phyloP scores from a whole-genome alignment of 2,113 vertebrate species.

The Calidris pugnax region DNA sequence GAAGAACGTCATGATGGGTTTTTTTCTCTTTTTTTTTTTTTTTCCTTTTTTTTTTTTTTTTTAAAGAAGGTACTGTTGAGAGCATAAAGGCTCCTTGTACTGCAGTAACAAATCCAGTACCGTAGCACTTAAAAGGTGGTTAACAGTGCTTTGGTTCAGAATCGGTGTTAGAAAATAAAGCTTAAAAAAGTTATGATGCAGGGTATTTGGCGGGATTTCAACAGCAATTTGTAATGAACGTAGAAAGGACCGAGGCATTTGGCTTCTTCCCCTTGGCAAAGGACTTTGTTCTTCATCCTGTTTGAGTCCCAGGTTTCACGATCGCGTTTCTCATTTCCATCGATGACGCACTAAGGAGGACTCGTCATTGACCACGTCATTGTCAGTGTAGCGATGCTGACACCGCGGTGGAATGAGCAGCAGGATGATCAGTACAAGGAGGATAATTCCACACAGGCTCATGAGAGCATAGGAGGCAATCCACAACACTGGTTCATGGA shows the following conservation, averaged over 20 bases:
- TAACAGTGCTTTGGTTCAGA: conserved; percentile 70
- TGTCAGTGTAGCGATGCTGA: conserved; percentile 45
- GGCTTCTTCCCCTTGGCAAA: not conserved
- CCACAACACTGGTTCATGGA: conserved; percentile 87
- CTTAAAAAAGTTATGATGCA: conserved; percentile 56
- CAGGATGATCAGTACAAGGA: conserved; percentile 83
- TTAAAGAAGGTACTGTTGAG: conserved; percentile 13
- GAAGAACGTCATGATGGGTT: not conserved
- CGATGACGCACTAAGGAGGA: conserved; percentile 93
- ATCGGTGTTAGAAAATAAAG: conserved; percentile 66
- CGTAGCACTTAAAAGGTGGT: conserved; percentile 50
- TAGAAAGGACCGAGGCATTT: not conserved
- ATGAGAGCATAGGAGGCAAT: conserved; percentile 89
- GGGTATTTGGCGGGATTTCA: conserved; percentile 41
- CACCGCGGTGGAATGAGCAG: conserved; percentile 80
- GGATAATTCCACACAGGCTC: conserved; percentile 84
- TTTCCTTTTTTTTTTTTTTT: not conserved
- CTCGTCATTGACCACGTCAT: conserved; percentile 87
- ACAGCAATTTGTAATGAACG: not conserved
- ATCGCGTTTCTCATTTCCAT: conserved; percentile 85
- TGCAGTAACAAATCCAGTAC: conserved; percentile 16
- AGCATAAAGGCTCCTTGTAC: conserved; percentile 31
- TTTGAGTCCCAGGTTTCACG: not conserved
- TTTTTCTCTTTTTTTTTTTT: not conserved
- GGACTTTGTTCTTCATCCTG: not conserved